Evolutionary conservation across 2,113 vertebrate genomes (phyloP), one percentile per base, ranked within the genome.

Genomic region (Raphicerus campestris): DNA sequence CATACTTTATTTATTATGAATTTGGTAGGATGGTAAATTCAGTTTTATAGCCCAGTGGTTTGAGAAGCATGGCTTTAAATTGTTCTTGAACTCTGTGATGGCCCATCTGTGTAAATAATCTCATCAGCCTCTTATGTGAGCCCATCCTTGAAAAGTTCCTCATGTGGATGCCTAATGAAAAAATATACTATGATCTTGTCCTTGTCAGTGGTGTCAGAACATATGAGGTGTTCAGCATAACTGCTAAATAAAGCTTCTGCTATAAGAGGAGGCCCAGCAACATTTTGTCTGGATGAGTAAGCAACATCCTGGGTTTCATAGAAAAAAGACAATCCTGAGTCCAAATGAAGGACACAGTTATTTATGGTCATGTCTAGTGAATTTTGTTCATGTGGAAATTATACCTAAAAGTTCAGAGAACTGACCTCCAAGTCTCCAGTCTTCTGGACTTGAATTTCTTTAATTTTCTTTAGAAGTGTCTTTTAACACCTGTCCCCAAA

Each of bases 101-200:
- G 75, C 89, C 82, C 8, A 6, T 98, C 97, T 97, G 35, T 95
- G 70, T 98, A 98, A 98, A 97, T 98, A 97, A 98, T 98, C 89
- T 97, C 83, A 86, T 97, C 97, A 97, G 6, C 89, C 84, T 98
- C 80, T 96, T 90, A 63, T 98, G 96, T 97, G 98, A 98, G 95
- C 89, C 98, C 97, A 98, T 98, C 97, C 98, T 98, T 98, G 92
- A 98, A 98, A 90, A 98, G 85, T 96, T 98, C 94, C 19, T 98
- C 94, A 61, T 96, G 84, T 51, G 89, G 84, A 42, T 90, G 93
- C 56, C 97, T 98, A 97, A 98, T 98, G 96, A 98, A 98, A 98
- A 98, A 82, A 77, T 98, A 87, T 93, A 94, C 95, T 2, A 4
- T 81, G 84, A 77, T 93, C 98, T 98, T 98, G 97, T 97, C 96